Evolutionary conservation across 2,888 invertebrate genomes (phyloP).

Genomic region (Dasypolia templi): DNA sequence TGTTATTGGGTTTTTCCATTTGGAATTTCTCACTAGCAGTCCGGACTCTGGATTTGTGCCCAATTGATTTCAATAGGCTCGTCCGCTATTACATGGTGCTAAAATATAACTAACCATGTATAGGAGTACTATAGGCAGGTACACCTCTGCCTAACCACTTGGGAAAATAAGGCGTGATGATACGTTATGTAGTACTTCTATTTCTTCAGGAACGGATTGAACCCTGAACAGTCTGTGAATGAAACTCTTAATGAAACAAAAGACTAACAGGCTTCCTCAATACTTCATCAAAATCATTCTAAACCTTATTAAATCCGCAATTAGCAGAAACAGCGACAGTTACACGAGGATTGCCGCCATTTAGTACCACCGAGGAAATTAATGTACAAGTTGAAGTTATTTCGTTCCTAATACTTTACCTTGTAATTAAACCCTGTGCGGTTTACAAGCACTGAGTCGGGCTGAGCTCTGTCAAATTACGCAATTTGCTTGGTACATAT

Average conservation of each 20-base stretch:
- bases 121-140: no score
- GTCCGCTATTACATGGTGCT: no score
- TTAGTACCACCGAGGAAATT: conserved; percentile 57
- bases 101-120: no score
- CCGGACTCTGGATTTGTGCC: no score
- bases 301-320: conserved; percentile 55
- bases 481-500: conserved; percentile 44
- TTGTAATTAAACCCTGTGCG: conserved; percentile 65
- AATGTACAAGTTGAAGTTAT: conserved; percentile 59
- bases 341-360: conserved; percentile 53
- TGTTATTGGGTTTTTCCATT: no score
- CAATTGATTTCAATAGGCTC: no score
- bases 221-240: background rate
- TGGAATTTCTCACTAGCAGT: no score
- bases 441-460: conserved; percentile 51
- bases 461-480: conserved; percentile 37
- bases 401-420: conserved; percentile 64
- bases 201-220: background rate
- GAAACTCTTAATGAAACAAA: no score
- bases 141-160: background rate
- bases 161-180: background rate
- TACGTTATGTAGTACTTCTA: background rate
- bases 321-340: conserved; percentile 49
- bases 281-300: conserved; percentile 38
- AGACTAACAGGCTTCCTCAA: conserved; percentile 37